Percentiles rank a stretch among this genome's conserved stretches.
Conservation (phyloP, 2,113 vertebrate species). For the Nibea albiflora region DNA sequence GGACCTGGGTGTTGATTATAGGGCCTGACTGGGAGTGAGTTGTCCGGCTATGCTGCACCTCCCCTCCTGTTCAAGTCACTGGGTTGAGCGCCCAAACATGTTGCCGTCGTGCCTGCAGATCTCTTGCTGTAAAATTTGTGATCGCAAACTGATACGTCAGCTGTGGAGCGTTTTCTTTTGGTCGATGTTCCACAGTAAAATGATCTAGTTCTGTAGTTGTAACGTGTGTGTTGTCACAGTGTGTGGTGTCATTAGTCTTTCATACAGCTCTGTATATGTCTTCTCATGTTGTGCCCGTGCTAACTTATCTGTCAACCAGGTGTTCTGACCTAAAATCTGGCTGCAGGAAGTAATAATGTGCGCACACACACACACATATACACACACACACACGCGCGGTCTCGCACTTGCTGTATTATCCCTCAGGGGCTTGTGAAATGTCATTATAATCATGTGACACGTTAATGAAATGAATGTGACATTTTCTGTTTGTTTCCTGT, state of each 20-base stretch:
- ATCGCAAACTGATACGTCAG: background rate
- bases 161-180: slow-evolving; percentile 13
- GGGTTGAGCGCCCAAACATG: slow-evolving; percentile 28
- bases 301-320: slow-evolving; percentile 62
- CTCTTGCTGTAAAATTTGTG: slow-evolving; percentile 13
- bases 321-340: too few species aligned
- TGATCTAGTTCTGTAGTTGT: slow-evolving; percentile 12
- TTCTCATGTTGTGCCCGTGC: slow-evolving; percentile 42
- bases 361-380: background rate
- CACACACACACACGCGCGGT: background rate
- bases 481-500: slow-evolving; percentile 27
- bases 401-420: slow-evolving; percentile 34
- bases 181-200: background rate
- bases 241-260: slow-evolving; percentile 60
- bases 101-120: slow-evolving; percentile 1
- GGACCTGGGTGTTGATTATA: slow-evolving; percentile 73
- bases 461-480: slow-evolving; percentile 31
- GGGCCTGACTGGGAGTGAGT: slow-evolving; percentile 57
- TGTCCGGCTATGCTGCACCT: slow-evolving; percentile 58
- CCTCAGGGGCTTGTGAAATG: slow-evolving; percentile 43
- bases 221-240: slow-evolving; percentile 46
- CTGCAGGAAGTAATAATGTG: slow-evolving; percentile 73
- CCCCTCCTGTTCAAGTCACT: slow-evolving; percentile 27
- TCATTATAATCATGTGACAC: slow-evolving; percentile 54
- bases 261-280: slow-evolving; percentile 38